Conservation (phyloP, 2,888 invertebrate genomes). For the Lochmaea crataegi region DNA sequence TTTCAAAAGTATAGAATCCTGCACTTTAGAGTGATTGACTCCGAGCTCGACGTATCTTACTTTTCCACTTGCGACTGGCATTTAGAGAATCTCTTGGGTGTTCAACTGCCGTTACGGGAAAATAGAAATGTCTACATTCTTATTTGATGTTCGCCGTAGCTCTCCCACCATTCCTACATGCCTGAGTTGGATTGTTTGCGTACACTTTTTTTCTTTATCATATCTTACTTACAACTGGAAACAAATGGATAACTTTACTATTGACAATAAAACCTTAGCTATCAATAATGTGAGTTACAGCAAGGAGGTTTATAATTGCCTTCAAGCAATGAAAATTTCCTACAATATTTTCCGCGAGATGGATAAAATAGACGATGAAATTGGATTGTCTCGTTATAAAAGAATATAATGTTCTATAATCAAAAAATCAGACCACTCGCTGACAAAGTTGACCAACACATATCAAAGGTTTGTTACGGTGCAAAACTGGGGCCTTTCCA, state of each 20-base stretch:
- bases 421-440: no score
- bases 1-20: slow-evolving; percentile 45
- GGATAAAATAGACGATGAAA: no score
- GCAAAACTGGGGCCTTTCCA: no score
- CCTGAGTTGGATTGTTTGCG: slow-evolving; percentile 29
- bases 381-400: neutral
- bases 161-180: slow-evolving; percentile 17
- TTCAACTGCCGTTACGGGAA: slow-evolving; percentile 43
- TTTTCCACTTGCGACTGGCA: slow-evolving; percentile 47
- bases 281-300: no score
- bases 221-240: neutral
- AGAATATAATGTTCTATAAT: neutral
- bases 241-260: neutral
- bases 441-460: no score
- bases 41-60: slow-evolving; percentile 42
- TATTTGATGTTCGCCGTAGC: slow-evolving; percentile 41
- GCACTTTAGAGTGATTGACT: slow-evolving; percentile 47
- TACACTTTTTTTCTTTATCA: slow-evolving; percentile 3
- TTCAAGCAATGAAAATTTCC: no score
- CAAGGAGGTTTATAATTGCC: no score
- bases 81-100: slow-evolving; percentile 47
- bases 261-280: no score
- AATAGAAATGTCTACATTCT: slow-evolving; percentile 49
- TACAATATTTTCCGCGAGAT: no score
- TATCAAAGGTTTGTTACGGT: no score